These are phyloP conservation scores for Euzetes globulus DNA, from an alignment of 2,888 invertebrate genomes.

Conservation along the genomic window DNA sequence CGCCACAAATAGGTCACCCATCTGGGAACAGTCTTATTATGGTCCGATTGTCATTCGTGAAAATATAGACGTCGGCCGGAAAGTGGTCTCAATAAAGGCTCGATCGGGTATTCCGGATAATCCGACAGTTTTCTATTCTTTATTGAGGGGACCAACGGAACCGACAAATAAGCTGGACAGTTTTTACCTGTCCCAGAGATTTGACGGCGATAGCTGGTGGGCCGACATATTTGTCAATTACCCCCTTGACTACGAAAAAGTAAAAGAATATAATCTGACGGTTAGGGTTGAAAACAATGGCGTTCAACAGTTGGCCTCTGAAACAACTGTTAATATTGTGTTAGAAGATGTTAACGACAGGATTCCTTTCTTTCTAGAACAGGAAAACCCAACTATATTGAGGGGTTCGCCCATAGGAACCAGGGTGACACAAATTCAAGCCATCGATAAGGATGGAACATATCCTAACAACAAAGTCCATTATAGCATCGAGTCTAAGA, in stretches of 20 bases:
- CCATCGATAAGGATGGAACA: constrained; percentile 91
- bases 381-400: constrained; percentile 87
- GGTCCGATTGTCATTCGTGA: constrained; percentile 96
- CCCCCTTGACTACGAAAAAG: constrained; percentile 86
- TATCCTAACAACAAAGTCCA: constrained; percentile 91
- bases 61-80: constrained; percentile 94
- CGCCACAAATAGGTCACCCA: constrained; percentile 93
- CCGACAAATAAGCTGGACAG: constrained; percentile 93
- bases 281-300: constrained; percentile 96
- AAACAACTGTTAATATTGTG: constrained; percentile 86
- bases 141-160: constrained; percentile 91
- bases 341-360: constrained; percentile 95
- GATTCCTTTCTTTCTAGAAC: constrained; percentile 86
- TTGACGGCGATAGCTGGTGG: constrained; percentile 84
- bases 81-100: constrained; percentile 96
- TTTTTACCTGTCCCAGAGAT: constrained; percentile 87
- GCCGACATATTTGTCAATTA: constrained; percentile 86
- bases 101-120: constrained; percentile 94
- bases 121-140: constrained; percentile 86
- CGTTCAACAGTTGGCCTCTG: constrained; percentile 86
- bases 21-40: constrained; percentile 92
- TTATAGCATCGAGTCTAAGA: constrained; percentile 81
- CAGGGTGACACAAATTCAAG: constrained; percentile 90
- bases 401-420: constrained; percentile 92
- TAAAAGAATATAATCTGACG: constrained; percentile 89